These are phyloP conservation scores for Bursaphelenchus mucronatus DNA, from an alignment of 1,140 invertebrate species.

Conservation along the genomic window DNA sequence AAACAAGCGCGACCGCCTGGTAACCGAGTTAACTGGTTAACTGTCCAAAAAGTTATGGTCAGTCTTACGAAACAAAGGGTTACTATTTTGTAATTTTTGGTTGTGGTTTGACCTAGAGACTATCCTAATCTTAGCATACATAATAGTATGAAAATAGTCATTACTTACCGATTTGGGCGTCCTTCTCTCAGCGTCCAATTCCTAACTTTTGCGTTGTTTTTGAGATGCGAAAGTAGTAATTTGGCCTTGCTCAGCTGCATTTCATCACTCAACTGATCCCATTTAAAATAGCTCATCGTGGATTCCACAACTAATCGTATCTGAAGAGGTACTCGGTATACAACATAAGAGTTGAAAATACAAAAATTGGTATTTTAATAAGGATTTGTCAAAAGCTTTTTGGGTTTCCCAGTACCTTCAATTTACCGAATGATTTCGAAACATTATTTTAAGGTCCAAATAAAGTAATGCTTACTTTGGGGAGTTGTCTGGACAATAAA, in stretches of 20 bases:
- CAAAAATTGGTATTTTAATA: conserved; percentile 14
- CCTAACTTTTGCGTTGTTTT: conserved; percentile 60
- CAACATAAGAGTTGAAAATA: conserved; percentile 15
- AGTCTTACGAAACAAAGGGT: no score
- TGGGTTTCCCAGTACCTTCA: neutral
- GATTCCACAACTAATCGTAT: conserved; percentile 58
- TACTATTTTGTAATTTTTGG: no score
- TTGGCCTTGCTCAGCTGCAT: conserved; percentile 54
- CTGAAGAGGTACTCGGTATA: conserved; percentile 32
- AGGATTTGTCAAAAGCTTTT: neutral
- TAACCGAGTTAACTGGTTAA: no score
- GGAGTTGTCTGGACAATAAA: conserved; percentile 50
- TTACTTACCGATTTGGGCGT: conserved; percentile 51
- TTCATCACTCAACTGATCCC: conserved; percentile 51
- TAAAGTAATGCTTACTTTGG: conserved; percentile 43
- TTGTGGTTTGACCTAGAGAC: neutral
- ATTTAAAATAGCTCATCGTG: conserved; percentile 60
- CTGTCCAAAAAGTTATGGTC: no score
- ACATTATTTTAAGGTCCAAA: conserved; percentile 5
- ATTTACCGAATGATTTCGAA: neutral
- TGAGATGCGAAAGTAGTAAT: conserved; percentile 55
- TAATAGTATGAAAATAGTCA: neutral
- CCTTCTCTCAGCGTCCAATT: conserved; percentile 60
- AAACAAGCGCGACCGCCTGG: no score
- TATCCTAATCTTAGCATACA: neutral